Evolutionary conservation across 2,797 vertebrate species (phyloP).

Genomic region (Peromyscus nudipes): DNA sequence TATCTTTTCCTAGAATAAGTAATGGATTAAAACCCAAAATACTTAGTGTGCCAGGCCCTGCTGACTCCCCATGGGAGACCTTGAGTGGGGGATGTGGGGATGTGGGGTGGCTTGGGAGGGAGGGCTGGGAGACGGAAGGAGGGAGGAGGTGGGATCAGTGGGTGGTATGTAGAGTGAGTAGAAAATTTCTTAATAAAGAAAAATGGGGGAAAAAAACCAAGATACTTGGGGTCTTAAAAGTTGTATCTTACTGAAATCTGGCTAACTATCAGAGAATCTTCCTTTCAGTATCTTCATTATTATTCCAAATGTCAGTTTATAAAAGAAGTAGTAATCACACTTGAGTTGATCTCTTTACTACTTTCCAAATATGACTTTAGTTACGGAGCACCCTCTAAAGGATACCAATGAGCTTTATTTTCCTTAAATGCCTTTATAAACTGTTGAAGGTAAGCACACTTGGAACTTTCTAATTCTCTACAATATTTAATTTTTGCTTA

Average conservation of each 20-base stretch:
- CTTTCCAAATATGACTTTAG: conserved; percentile 25
- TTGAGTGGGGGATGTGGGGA: too few species aligned
- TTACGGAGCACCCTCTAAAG: neutral
- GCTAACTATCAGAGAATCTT: conserved; percentile 10
- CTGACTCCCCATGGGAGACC: too few species aligned
- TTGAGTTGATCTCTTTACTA: conserved; percentile 13
- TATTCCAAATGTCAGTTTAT: neutral
- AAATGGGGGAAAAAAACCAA: neutral
- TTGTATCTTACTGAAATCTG: neutral
- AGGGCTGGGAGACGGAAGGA: too few species aligned
- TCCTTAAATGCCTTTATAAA: conserved; percentile 3
- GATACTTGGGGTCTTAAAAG: neutral
- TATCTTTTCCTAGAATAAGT: conserved; percentile 29
- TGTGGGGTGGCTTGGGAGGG: too few species aligned
- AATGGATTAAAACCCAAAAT: conserved; percentile 12
- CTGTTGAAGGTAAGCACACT: neutral
- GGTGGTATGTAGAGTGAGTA: too few species aligned
- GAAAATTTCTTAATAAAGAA: too few species aligned
- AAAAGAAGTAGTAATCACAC: conserved; percentile 35
- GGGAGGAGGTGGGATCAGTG: too few species aligned
- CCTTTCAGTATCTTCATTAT: conserved; percentile 48
- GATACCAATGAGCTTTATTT: neutral
- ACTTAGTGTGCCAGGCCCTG: neutral
- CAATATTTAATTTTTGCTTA: neutral
- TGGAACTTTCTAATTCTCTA: neutral